phyloP scores from a whole-genome alignment of 2,888 invertebrate genomes.

The Drosophila colorata region DNA sequence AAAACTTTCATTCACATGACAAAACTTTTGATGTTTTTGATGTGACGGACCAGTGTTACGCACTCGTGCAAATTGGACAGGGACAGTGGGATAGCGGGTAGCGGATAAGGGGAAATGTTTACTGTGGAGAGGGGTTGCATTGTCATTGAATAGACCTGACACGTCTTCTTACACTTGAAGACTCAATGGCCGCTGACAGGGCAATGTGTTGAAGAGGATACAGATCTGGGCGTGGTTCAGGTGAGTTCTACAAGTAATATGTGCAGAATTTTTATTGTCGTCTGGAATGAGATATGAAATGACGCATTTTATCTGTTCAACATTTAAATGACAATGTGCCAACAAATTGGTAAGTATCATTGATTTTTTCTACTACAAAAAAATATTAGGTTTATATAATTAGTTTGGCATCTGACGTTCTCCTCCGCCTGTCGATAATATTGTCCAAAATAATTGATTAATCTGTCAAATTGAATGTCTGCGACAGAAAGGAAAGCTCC shows the following conservation, averaged over 20 bases:
- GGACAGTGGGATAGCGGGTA: not conserved
- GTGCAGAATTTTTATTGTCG: conserved; percentile 57
- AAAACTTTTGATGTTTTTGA: conserved; percentile 80
- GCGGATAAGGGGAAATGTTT: too few species aligned
- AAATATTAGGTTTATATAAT: conserved; percentile 59
- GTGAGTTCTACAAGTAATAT: conserved; percentile 16
- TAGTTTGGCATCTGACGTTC: conserved; percentile 55
- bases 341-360: conserved; percentile 32
- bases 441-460: conserved; percentile 75
- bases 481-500: not conserved
- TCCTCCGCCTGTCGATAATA: conserved; percentile 23
- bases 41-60: conserved; percentile 74
- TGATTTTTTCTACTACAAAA: conserved; percentile 15
- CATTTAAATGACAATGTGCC: conserved; percentile 66
- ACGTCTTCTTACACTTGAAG: conserved; percentile 77
- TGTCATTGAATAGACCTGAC: conserved; percentile 69
- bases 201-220: conserved; percentile 64
- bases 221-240: conserved; percentile 1
- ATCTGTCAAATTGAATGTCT: conserved; percentile 63
- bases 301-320: conserved; percentile 46
- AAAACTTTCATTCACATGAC: conserved; percentile 74
- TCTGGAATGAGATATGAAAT: conserved; percentile 49
- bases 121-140: conserved; percentile 7
- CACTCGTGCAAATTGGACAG: conserved; percentile 38
- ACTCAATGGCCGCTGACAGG: conserved; percentile 67